Conservation (phyloP, 2,113 vertebrate species). For the Sigmodon hispidus region DNA sequence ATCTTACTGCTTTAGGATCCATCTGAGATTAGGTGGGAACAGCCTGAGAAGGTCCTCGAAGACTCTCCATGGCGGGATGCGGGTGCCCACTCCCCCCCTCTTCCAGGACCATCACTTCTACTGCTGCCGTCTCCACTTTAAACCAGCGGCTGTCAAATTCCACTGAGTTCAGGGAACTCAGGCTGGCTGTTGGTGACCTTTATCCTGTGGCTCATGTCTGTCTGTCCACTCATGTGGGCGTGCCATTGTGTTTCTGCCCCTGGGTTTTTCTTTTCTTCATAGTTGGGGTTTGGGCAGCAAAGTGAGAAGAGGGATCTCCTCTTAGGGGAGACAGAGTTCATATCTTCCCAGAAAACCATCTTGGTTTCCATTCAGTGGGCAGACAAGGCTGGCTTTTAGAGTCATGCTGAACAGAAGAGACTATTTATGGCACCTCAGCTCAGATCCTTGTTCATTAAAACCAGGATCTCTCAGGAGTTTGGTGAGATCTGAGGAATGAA, state of each 20-base stretch:
- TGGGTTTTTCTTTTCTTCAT: neutral
- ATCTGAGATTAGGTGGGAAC: neutral
- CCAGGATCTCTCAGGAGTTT: slow-evolving; percentile 35
- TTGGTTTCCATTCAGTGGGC: slow-evolving; percentile 17
- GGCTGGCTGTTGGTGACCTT: neutral
- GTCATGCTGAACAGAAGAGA: slow-evolving; percentile 16
- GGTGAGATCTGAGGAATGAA: neutral
- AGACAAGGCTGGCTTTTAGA: slow-evolving; percentile 32
- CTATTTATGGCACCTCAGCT: slow-evolving; percentile 33
- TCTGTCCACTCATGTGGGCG: no score
- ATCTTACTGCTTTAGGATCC: neutral
- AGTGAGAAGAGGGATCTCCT: slow-evolving; percentile 5
- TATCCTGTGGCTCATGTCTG: neutral
- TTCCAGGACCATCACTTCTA: neutral
- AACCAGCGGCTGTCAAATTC: neutral
- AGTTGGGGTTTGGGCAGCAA: neutral
- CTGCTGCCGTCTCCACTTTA: neutral
- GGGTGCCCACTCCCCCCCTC: neutral
- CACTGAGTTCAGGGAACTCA: neutral
- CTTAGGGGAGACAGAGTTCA: slow-evolving; percentile 7
- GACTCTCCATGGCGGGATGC: neutral
- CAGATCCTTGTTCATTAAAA: slow-evolving; percentile 52
- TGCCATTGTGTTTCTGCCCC: neutral
- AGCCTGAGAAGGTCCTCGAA: neutral
- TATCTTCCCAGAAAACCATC: slow-evolving; percentile 8